Base-by-base conservation (phyloP, 2,888 invertebrate species). In the Acrocyrtus sp. region DNA sequence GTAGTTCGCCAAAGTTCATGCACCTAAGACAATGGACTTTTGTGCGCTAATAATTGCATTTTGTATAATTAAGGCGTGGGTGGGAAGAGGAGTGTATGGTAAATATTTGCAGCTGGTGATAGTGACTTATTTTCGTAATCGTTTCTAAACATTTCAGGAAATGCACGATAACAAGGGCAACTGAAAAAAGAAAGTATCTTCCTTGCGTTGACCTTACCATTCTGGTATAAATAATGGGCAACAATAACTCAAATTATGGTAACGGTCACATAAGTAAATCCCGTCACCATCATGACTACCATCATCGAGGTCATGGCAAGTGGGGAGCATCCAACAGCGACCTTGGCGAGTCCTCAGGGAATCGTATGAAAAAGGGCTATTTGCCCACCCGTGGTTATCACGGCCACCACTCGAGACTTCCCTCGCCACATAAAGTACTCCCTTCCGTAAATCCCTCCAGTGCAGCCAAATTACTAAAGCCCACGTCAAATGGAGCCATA, bases 401-500 rank as follows among this genome's bases (percentile, higher is more conserved):
- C 43, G 75, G 74, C 12, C 72, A 65, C 22, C 58, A 63, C 19
- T n/a, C n/a, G n/a, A 63, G 68, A 29, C 73, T 76, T 15, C 65
- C 76, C 10, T 72, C 60, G 0, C 79, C 80, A 22, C 78, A 78
- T 12, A 80, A 80, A 68, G 80, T 80, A 2, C 75, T 80, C 17
- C 80, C 80, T 2, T 63, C 76, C 17, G 70, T 76, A 0, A 67
- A 74, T 24, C 75, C 78, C 0, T 58, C 69, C 0, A 75, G 69
- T 65, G 78, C 88, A 81, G 89, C 89, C 10, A 90, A 90, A 78
- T 88, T 89, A 77, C 86, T 94, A 63, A 89, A 93, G 75, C 89
- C 90, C 68, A 94, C 94, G 2, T 90, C 92, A 84, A 94, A 94
- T 85, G 94, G 94, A 58, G 90, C 90, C 82, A 92, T 93, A 82